Evolutionary conservation across 30 jellyfish, hydroid and myxozoan species (phyloP).

Genomic region (Chironex yamaguchii): DNA sequence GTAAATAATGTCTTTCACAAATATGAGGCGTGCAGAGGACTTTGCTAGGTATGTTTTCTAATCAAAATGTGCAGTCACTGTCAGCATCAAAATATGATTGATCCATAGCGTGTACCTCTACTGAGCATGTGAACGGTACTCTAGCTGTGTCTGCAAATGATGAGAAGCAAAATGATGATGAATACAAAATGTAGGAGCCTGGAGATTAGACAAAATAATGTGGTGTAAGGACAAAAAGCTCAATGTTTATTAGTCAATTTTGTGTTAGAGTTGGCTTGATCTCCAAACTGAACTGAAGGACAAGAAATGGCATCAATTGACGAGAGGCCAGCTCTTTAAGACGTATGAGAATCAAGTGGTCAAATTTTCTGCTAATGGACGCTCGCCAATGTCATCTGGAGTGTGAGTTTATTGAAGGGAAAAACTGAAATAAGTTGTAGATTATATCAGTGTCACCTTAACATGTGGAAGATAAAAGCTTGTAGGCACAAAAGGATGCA

Average conservation of each 20-base stretch:
- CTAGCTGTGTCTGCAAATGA: conserved; percentile 3
- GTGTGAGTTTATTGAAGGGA: conserved; percentile 44
- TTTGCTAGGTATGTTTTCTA: conserved; percentile 53
- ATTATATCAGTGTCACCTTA: conserved; percentile 26
- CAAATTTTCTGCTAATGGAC: no score
- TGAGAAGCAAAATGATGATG: background rate
- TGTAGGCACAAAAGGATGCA: background rate
- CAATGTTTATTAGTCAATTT: conserved; percentile 37
- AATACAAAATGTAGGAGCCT: background rate
- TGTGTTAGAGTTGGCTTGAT: conserved; percentile 49
- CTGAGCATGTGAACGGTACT: background rate
- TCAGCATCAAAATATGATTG: background rate
- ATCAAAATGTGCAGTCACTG: conserved; percentile 14
- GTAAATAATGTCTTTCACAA: conserved; percentile 9
- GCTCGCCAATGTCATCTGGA: conserved; percentile 71
- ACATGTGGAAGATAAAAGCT: conserved; percentile 7
- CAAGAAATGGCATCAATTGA: conserved; percentile 55
- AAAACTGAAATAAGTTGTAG: conserved; percentile 49
- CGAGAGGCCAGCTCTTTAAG: conserved; percentile 47
- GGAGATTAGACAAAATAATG: no score
- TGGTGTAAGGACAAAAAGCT: conserved; percentile 23
- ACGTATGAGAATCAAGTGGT: conserved; percentile 22
- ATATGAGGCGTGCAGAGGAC: conserved; percentile 49
- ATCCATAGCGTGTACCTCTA: background rate
- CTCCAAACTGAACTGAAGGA: conserved; percentile 58